Evolutionary conservation across 2,113 vertebrate genomes (phyloP).

Genomic region (Perognathus longimembris): DNA sequence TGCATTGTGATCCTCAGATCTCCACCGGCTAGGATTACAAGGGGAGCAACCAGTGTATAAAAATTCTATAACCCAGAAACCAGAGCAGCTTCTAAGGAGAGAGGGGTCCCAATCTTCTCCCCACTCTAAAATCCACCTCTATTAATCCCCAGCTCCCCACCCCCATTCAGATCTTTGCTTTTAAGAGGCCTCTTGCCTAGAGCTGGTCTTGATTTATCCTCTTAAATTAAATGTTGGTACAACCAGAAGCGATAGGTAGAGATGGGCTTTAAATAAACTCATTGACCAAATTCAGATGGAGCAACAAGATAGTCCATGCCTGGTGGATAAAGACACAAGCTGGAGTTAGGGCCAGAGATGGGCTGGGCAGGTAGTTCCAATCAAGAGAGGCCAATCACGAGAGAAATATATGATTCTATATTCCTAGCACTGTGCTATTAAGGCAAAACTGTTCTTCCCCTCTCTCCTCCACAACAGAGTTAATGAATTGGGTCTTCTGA

Average conservation of each 20-base stretch:
- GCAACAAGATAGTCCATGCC: background rate
- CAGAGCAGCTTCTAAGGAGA: slow-evolving; percentile 15
- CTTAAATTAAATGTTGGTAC: slow-evolving; percentile 23
- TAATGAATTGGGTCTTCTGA: background rate
- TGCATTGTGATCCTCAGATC: too few species aligned
- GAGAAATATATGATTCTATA: background rate
- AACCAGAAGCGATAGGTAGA: background rate
- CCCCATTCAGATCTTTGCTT: background rate
- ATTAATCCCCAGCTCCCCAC: background rate
- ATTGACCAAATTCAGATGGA: background rate
- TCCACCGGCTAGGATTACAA: too few species aligned
- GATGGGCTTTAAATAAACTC: slow-evolving; percentile 11
- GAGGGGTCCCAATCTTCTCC: background rate
- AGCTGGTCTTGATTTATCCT: slow-evolving; percentile 8
- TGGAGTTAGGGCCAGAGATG: background rate
- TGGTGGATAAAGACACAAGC: background rate
- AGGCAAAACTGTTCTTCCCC: background rate
- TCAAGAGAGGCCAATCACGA: background rate
- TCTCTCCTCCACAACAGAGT: background rate
- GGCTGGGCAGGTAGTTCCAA: background rate
- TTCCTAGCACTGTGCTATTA: background rate
- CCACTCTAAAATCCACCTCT: background rate
- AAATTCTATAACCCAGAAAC: background rate
- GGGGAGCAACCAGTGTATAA: background rate
- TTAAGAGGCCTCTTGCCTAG: slow-evolving; percentile 35